Percentiles rank a stretch among this genome's conserved stretches.
Conservation (phyloP, 1,140 invertebrate genomes). For the Drosophila sechellia region DNA sequence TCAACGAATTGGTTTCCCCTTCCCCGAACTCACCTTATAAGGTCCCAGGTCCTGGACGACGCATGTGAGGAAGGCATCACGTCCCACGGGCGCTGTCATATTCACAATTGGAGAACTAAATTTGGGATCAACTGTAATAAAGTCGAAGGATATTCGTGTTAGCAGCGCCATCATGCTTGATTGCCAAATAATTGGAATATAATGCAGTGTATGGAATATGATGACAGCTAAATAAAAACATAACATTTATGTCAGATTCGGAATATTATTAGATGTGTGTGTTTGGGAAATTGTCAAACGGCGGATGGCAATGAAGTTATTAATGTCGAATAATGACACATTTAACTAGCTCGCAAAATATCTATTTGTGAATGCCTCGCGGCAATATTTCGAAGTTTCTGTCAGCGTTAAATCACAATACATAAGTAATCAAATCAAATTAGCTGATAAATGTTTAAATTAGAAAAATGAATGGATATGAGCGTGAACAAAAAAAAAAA, state of each 20-base stretch:
- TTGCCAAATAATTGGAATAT: slow-evolving; percentile 47
- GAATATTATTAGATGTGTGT: background rate
- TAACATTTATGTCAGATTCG: background rate
- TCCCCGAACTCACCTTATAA: slow-evolving; percentile 90
- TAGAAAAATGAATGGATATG: too few relatives aligned
- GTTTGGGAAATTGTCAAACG: background rate
- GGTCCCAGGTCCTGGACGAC: slow-evolving; percentile 92
- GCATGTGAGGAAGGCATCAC: slow-evolving; percentile 93
- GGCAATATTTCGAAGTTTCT: too few relatives aligned
- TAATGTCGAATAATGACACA: too few relatives aligned
- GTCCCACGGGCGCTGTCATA: slow-evolving; percentile 92
- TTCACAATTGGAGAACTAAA: slow-evolving; percentile 93
- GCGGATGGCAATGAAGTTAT: background rate
- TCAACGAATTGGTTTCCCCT: slow-evolving; percentile 32
- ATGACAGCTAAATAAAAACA: slow-evolving; percentile 12
- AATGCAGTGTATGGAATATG: slow-evolving; percentile 15
- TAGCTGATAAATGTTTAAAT: too few relatives aligned
- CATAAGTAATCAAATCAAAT: too few relatives aligned
- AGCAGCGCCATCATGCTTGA: slow-evolving; percentile 18
- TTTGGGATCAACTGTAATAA: slow-evolving; percentile 90
- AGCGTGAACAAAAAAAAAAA: too few relatives aligned
- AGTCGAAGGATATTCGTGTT: slow-evolving; percentile 65
- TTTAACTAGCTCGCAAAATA: too few relatives aligned
- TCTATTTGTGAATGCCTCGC: too few relatives aligned
- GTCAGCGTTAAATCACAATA: too few relatives aligned